Evolutionary conservation across 2,113 vertebrate genomes (phyloP).

Genomic region (Aramus guarauna): DNA sequence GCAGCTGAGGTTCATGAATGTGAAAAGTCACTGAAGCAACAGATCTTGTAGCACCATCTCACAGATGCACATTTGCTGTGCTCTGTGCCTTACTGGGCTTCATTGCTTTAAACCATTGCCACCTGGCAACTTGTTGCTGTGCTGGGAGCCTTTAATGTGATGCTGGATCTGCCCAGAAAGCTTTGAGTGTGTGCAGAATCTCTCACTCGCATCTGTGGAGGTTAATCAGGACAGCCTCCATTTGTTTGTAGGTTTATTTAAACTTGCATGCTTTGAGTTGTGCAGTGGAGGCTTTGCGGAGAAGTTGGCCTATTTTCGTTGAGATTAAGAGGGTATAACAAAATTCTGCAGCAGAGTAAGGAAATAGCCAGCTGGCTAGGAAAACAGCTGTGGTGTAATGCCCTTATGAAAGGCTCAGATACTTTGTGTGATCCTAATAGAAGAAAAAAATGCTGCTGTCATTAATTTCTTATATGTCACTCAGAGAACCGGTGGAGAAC

Average conservation of each 20-base stretch:
- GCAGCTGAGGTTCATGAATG: neutral
- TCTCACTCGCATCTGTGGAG: neutral
- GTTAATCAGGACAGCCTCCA: neutral
- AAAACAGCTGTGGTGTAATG: neutral
- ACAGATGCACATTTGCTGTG: neutral
- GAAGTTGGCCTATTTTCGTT: neutral
- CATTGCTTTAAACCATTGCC: neutral
- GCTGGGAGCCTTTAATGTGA: neutral
- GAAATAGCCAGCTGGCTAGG: neutral
- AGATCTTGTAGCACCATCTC: conserved; percentile 3
- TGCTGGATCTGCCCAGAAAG: neutral
- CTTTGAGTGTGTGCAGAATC: neutral
- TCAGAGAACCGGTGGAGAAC: neutral
- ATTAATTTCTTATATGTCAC: neutral
- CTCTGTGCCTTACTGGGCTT: neutral
- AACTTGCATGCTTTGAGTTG: neutral
- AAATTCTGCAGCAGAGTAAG: neutral
- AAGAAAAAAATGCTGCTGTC: neutral
- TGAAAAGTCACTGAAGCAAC: neutral
- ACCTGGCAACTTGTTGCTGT: neutral
- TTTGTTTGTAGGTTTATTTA: neutral
- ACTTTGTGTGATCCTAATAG: neutral
- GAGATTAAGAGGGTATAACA: neutral
- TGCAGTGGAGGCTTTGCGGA: neutral
- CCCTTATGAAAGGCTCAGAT: neutral